Conservation (phyloP, 2,113 vertebrate species). For the Diglossa brunneiventris region DNA sequence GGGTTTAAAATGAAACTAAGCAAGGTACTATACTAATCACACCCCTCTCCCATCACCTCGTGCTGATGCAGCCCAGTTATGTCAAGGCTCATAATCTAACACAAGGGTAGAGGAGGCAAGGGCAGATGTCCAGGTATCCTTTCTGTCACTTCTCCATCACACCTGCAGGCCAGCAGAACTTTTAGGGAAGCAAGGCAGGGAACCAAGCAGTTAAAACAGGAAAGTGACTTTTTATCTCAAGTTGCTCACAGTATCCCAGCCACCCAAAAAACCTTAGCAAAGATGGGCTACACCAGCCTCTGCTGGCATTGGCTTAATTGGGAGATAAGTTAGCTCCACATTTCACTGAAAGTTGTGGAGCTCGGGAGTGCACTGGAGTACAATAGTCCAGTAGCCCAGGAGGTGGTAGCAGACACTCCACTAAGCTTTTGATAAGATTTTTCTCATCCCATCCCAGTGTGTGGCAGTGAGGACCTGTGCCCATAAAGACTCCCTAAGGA, state of each 20-base stretch:
- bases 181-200: neutral
- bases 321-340: neutral
- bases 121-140: neutral
- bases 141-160: neutral
- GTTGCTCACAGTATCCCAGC: neutral
- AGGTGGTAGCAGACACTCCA: neutral
- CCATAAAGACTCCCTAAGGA: neutral
- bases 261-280: neutral
- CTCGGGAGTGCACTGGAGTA: neutral
- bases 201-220: neutral
- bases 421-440: neutral
- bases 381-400: neutral
- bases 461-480: neutral
- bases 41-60: neutral
- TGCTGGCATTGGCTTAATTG: neutral
- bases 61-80: neutral
- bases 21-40: neutral
- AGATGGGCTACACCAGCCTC: neutral
- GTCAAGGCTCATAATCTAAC: neutral
- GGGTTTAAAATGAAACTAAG: neutral
- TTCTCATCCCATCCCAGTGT: neutral
- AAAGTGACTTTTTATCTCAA: neutral
- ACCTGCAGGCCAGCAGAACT: neutral
- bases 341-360: neutral
- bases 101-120: neutral